Evolutionary conservation across 2,888 invertebrate genomes (phyloP), one percentile per base, ranked within the genome.

Genomic region (Hanleya hanleyi): DNA sequence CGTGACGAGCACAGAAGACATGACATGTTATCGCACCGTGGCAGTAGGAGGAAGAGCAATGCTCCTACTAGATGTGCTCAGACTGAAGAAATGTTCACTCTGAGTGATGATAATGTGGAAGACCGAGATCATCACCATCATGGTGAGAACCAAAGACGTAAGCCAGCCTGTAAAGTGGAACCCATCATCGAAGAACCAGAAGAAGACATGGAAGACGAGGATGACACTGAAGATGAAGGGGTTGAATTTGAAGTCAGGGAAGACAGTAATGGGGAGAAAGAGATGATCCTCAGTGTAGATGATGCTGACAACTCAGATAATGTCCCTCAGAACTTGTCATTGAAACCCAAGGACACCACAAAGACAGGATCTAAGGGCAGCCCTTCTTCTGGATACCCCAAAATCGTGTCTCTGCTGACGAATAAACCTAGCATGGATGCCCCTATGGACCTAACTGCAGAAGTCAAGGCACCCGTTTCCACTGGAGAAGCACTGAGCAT

Each of bases 11-110:
- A 29, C 32, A 57, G 15, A 57, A 57, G 26, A 57, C 22, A 29
- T 2, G 57, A 57, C 12, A 18, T 57, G 22, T 57, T 32, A 15
- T 47, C 47, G 47, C 29, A 22, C 57, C 77, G 81, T 3, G 79
- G 82, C 36, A 87, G 83, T 70, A 73, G 86, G 35, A 74, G 89
- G 66, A 89, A 89, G 77, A 87, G 86, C 71, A 84, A 84, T 41
- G 83, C 83, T 33, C 89, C 89, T 7, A 88, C 86, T 18, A 74
- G 88, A 22, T 87, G 84, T 77, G 84, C 88, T 47, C 87, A 84
- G 70, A 83, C 83, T 41, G 81, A 78, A 18, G 84, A 85, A 36
- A 75, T 74, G 61, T 79, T 68, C 49, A 79, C 71, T 22, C 74
- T 85, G 75, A 85, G 82, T 68, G 87, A 86, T 69, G 87, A 86